phyloP scores from a whole-genome alignment of 2,888 invertebrate genomes.

The Drosophila nigricruria region DNA sequence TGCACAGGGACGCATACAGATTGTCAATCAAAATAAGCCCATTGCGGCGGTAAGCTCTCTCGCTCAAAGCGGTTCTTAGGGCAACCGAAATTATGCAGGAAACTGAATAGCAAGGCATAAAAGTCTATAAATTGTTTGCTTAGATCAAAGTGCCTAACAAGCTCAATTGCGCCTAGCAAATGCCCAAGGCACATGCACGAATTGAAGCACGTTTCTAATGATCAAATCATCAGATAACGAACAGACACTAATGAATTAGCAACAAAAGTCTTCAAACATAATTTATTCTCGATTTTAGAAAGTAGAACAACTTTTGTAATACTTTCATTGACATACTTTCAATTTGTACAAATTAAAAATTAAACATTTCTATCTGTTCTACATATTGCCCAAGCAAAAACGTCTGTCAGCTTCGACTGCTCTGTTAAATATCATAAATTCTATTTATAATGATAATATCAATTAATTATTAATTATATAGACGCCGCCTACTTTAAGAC shows the following conservation, averaged over 20 bases:
- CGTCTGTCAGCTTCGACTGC: not conserved
- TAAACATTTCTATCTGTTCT: too few relatives aligned
- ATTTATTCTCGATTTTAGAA: constrained; percentile 1
- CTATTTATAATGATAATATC: too few relatives aligned
- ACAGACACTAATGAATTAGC: not conserved
- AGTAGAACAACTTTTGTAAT: not conserved
- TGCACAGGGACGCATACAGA: constrained; percentile 85
- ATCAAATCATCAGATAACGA: too few relatives aligned
- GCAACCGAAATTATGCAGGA: constrained; percentile 3
- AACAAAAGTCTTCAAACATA: not conserved
- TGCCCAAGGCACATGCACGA: not conserved
- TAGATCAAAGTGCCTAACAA: not conserved
- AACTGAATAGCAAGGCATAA: not conserved
- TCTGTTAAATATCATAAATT: not conserved
- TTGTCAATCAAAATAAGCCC: constrained; percentile 85
- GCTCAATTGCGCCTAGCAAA: not conserved
- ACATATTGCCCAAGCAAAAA: not conserved
- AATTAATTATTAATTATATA: too few relatives aligned
- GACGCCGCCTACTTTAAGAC: constrained; percentile 4
- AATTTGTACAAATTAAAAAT: not conserved
- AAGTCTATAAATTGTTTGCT: constrained; percentile 7
- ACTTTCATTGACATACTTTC: not conserved
- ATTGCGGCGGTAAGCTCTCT: constrained; percentile 82
- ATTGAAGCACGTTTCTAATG: not conserved
- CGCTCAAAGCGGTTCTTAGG: constrained; percentile 16